A percentile compares a stretch with the other conserved stretches of the same genome.
These are phyloP conservation scores for Myrmecophaga tridactyla DNA, from an alignment of 2,113 vertebrate genomes.

Conservation along the genomic window DNA sequence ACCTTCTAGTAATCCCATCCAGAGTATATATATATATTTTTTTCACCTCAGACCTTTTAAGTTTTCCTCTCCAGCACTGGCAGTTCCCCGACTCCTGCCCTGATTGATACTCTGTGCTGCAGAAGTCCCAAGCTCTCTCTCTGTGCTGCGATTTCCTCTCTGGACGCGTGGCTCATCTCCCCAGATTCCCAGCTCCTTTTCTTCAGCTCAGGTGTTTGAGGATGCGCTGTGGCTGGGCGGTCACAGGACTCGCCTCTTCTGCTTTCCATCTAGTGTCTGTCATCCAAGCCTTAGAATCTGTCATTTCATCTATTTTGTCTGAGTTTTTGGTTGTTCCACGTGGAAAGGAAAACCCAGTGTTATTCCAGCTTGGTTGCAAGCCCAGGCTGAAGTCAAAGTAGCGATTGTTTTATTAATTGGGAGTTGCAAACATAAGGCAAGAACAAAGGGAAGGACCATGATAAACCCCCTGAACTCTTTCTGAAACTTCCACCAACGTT, in stretches of 20 bases:
- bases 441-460: background rate
- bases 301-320: fast-evolving
- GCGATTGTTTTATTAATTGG: background rate
- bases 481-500: fast-evolving
- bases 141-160: background rate
- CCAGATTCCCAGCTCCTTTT: background rate
- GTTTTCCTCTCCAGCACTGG: background rate
- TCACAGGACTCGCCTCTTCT: fast-evolving
- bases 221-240: fast-evolving
- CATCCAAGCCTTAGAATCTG: background rate
- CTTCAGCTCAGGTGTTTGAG: fast-evolving
- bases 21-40: background rate
- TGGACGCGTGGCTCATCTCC: fast-evolving
- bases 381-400: background rate
- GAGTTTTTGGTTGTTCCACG: background rate
- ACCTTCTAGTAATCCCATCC: background rate
- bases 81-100: fast-evolving
- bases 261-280: background rate
- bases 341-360: background rate
- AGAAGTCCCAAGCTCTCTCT: no score
- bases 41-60: background rate
- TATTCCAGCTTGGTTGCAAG: background rate
- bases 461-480: background rate
- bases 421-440: background rate
- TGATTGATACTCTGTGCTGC: background rate